Base-by-base conservation (phyloP, 2,888 invertebrate genomes). In the Drosophila prolongata region DNA sequence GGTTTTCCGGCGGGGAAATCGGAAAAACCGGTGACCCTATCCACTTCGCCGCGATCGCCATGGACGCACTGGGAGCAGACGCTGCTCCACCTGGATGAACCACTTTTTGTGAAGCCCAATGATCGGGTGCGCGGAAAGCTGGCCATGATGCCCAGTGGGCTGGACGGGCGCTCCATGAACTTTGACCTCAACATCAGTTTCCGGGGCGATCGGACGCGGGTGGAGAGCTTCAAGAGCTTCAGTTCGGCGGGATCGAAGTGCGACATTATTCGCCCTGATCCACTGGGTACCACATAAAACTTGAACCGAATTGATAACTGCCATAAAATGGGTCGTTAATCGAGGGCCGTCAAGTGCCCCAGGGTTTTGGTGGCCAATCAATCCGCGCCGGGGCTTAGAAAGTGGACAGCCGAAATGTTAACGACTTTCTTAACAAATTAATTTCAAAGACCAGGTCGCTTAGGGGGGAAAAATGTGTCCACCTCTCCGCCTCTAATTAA, bases 371-470 rank as follows among this genome's bases (percentile, higher is more conserved):
- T 42, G 62, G 47, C 66, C 74, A 61, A 59, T 80, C 70, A 71
- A 68, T 71, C 47, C 34, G 69, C 47, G 42, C 42, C 43, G 42
- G 54, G 62, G 50, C 71, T 71, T 85, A 76, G 86, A 85, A 89
- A 89, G 85, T 78, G 66, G 71, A 71, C 70, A 84, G 62, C 42
- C 57, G 66, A 72, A 76, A 69, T 74, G 68, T 85, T 84, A 87
- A 81, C 74, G 81, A 73, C 70, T 78, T 84, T 88, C 77, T 78
- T 78, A 89, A 84, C 84, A 84, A 80, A 78, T 87, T 80, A 56
- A 83, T 75, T 88, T 86, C 70, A 19, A 53, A 54, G 71, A 30
- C 34, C 55, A 27, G 44, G 27, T 49, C 42, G 34, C 14, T 57
- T 43, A 6, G 69, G 65, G 49, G 62, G 74, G 84, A 83, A 72